These are phyloP conservation scores for Streptopelia turtur DNA, from an alignment of 2,797 vertebrate genomes.

Conservation along the genomic window DNA sequence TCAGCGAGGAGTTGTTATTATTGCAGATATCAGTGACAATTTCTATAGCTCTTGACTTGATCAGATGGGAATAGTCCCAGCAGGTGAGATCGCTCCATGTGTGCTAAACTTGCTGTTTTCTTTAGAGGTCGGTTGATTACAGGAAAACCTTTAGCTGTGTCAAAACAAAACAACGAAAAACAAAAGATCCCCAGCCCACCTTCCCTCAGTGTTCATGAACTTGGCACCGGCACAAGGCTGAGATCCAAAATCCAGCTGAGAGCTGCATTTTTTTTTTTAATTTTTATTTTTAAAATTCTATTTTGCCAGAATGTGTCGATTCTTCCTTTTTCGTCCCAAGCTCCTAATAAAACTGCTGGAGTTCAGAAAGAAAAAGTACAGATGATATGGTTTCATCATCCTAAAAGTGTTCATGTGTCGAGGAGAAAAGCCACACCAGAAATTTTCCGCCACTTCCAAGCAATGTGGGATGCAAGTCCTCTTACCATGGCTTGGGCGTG, in stretches of 20 bases:
- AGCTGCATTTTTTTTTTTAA: no score
- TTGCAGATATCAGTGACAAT: neutral
- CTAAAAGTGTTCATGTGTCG: neutral
- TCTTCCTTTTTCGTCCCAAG: neutral
- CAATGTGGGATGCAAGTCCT: rapidly evolving
- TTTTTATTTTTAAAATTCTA: no score
- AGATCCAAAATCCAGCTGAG: neutral
- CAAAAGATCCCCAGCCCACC: neutral
- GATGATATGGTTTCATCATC: neutral
- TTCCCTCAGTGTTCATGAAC: neutral
- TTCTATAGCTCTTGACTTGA: neutral
- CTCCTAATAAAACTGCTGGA: neutral
- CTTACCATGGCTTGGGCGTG: neutral
- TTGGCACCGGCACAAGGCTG: neutral
- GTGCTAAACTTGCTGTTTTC: neutral
- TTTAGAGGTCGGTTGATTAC: neutral
- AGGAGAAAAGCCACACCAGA: neutral
- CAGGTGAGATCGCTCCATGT: neutral
- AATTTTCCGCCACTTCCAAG: neutral
- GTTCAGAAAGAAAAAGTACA: neutral
- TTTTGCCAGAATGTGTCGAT: neutral
- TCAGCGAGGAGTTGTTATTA: rapidly evolving
- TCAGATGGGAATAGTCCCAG: no score
- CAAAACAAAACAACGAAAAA: neutral
- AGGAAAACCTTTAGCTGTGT: constrained; percentile 26